Percentiles rank a stretch among this genome's conserved stretches.
Evolutionary conservation across 2,113 vertebrate genomes (phyloP).

Genomic region (Fregata magnificens): DNA sequence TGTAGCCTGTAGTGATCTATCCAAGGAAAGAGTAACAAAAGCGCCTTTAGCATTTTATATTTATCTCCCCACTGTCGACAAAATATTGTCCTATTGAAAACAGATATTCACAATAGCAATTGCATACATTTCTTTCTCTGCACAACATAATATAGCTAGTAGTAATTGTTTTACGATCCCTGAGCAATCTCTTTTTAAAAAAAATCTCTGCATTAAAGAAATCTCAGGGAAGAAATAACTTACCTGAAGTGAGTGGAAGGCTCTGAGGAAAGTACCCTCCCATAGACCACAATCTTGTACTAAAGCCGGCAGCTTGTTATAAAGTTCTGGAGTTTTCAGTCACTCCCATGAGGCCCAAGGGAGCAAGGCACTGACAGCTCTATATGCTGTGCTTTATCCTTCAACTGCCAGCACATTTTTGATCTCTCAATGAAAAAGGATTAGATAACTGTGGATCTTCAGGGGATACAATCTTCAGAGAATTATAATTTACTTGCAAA

Average conservation of each 20-base stretch:
- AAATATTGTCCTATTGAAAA: not conserved
- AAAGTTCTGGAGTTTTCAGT: not conserved
- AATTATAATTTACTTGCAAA: constrained; percentile 37
- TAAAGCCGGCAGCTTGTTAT: not conserved
- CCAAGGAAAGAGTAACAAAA: not conserved
- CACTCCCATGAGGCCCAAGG: not conserved
- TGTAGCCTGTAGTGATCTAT: constrained; percentile 98
- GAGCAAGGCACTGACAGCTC: not conserved
- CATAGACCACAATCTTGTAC: not conserved
- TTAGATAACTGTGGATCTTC: constrained; percentile 42
- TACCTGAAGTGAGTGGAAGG: not conserved
- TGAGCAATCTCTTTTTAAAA: not conserved
- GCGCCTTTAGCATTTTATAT: not conserved
- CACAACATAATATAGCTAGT: not conserved
- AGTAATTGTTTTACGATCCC: not conserved
- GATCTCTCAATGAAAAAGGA: constrained; percentile 34
- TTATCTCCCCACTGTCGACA: not conserved
- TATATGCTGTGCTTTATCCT: not conserved
- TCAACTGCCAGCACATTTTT: constrained; percentile 24
- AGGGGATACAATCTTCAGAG: constrained; percentile 43
- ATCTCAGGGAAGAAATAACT: not conserved
- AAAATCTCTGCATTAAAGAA: not conserved
- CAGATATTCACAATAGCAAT: not conserved
- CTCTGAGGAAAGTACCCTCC: not conserved
- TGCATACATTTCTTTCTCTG: not conserved